Percentiles rank a stretch among this genome's conserved stretches.
Evolutionary conservation across 2,888 invertebrate species (phyloP).

Genomic region (Cosmorhoe ocellata): DNA sequence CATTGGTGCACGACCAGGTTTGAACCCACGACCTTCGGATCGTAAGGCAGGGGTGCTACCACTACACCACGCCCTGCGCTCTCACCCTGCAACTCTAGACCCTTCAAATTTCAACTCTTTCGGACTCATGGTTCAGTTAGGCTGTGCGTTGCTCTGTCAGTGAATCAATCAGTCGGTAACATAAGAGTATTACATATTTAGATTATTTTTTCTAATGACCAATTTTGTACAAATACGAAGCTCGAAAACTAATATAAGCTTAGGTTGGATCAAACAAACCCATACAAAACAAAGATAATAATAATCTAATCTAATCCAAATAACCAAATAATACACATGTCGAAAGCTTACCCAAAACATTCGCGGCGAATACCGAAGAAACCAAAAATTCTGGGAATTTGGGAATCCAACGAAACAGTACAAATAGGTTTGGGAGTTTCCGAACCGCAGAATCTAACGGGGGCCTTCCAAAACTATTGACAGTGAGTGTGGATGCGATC

Average conservation of each 20-base stretch:
- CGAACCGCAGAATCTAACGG: conserved; percentile 77
- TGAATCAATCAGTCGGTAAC: no score
- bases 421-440: conserved; percentile 60
- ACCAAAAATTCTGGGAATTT: conserved; percentile 73
- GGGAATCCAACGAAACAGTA: conserved; percentile 71
- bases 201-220: no score
- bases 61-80: no score
- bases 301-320: conserved; percentile 42
- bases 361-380: conserved; percentile 64
- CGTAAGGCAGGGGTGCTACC: no score
- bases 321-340: conserved; percentile 58
- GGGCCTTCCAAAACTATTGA: conserved; percentile 81
- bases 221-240: no score
- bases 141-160: no score
- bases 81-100: no score
- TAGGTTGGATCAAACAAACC: conserved; percentile 15
- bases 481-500: conserved; percentile 82
- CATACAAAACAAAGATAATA: conserved; percentile 25
- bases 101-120: no score
- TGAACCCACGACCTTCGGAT: no score
- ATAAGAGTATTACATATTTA: no score
- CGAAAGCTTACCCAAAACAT: conserved; percentile 56
- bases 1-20: no score
- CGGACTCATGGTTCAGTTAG: no score
- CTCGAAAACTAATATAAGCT: conserved; percentile 10